Base-by-base conservation (phyloP, 1,140 invertebrate genomes). In the Carposina sasakii region DNA sequence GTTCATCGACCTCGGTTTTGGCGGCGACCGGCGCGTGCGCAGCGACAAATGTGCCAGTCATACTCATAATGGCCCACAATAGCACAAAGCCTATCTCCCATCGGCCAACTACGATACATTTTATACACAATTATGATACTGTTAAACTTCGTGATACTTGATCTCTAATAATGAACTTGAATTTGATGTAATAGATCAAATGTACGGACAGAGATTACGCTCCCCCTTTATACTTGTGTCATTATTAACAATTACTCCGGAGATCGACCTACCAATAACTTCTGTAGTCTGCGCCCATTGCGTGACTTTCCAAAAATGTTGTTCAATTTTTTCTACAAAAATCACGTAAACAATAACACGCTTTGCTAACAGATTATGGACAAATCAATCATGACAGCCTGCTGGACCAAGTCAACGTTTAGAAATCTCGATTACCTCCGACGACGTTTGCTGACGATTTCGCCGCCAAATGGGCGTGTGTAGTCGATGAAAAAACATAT, bases 401-500 rank as follows among this genome's bases (percentile, higher is more conserved):
- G n/a, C n/a, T n/a, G n/a, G n/a, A n/a, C n/a, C n/a, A n/a, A n/a
- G n/a, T n/a, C n/a, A n/a, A n/a, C n/a, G n/a, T 63, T 58, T 53
- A 59, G 66, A 61, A 72, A 68, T 70, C 61, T 47, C 54, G 60
- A 66, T n/a, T n/a, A n/a, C n/a, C n/a, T n/a, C n/a, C n/a, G n/a
- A n/a, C n/a, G n/a, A n/a, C n/a, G n/a, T n/a, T n/a, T n/a, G n/a
- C n/a, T n/a, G n/a, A n/a, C 51, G 54, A 67, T 71, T 69, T 70
- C 63, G 57, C 54, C 59, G 53, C 61, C 48, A 63, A 66, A 70
- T 82, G 78, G 78, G 78, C 78, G 78, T 82, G 73, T 73, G 75
- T 70, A 62, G 39, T 30, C 44, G 57, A 60, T 63, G 62, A 76
- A 78, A 82, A 81, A 82, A 77, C 75, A 82, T 76, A 78, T 81